phyloP scores from a whole-genome alignment of 2,797 vertebrate species.

The Apogon talboti region DNA sequence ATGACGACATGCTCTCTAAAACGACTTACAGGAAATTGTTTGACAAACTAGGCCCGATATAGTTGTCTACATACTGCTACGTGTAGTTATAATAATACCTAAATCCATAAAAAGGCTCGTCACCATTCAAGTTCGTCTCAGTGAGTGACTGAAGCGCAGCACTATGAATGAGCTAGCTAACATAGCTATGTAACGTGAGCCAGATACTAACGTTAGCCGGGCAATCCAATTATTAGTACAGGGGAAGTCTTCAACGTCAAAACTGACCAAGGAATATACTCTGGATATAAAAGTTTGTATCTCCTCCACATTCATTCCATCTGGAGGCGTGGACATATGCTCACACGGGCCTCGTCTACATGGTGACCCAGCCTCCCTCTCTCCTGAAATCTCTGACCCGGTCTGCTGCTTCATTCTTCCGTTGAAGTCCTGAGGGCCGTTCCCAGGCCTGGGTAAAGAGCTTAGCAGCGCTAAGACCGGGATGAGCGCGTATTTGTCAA shows the following conservation, averaged over 20 bases:
- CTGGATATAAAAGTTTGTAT: constrained; percentile 15
- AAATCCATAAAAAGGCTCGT: constrained; percentile 10
- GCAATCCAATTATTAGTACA: constrained; percentile 41
- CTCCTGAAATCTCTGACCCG: constrained; percentile 74
- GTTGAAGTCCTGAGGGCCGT: constrained; percentile 64
- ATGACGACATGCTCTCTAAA: constrained; percentile 26
- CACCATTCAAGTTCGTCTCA: constrained; percentile 27
- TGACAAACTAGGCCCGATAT: background rate
- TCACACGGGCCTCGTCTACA: constrained; percentile 55
- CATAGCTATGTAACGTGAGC: constrained; percentile 42
- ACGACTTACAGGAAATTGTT: constrained; percentile 9
- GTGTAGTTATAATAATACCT: constrained; percentile 13
- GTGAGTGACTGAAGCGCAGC: constrained; percentile 16
- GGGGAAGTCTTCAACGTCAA: constrained; percentile 2
- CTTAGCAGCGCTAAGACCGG: constrained; percentile 44
- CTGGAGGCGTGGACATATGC: constrained; percentile 53
- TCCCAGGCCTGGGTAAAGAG: constrained; percentile 69
- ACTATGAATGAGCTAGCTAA: constrained; percentile 70
- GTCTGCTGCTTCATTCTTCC: constrained; percentile 50
- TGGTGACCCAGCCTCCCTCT: constrained; percentile 61
- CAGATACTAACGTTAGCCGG: constrained; percentile 37
- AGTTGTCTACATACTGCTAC: background rate
- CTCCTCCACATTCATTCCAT: background rate
- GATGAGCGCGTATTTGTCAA: background rate
- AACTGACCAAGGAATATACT: constrained; percentile 6